Conservation (phyloP, 2,113 vertebrate genomes). For the Chroicocephalus ridibundus region DNA sequence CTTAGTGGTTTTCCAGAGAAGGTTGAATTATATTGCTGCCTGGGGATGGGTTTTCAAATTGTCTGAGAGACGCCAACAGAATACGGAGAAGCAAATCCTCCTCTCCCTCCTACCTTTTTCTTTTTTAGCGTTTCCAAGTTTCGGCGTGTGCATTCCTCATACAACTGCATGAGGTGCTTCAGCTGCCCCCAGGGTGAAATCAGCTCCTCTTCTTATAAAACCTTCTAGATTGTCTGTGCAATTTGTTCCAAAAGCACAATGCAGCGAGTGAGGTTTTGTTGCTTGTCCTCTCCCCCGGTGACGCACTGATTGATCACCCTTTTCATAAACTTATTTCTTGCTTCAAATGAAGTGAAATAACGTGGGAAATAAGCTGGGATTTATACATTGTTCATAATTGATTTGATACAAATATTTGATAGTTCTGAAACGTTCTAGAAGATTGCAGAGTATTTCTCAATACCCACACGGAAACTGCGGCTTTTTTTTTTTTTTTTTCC, state of each 20-base stretch:
- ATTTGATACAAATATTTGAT: constrained; percentile 16
- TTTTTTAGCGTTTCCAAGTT: not conserved
- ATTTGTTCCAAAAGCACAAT: not conserved
- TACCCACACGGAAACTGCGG: not conserved
- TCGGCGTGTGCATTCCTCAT: not conserved
- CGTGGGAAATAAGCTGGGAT: constrained; percentile 40
- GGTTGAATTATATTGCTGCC: not conserved
- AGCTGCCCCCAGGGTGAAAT: not conserved
- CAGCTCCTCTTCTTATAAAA: not conserved
- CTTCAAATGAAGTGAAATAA: constrained; percentile 24
- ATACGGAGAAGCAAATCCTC: not conserved
- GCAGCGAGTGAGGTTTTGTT: not conserved
- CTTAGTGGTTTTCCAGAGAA: not conserved
- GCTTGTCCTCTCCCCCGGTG: not conserved
- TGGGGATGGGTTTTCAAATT: not conserved
- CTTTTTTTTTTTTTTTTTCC: not conserved
- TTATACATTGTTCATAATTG: not conserved
- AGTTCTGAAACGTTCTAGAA: not conserved
- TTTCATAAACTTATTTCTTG: not conserved
- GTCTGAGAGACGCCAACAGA: not conserved
- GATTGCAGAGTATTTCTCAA: not conserved
- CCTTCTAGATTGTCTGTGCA: not conserved
- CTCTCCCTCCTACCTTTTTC: not conserved
- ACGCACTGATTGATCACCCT: not conserved
- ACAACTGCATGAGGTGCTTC: not conserved